Conservation (phyloP, 2,888 invertebrate species). For the Cenopis cana region DNA sequence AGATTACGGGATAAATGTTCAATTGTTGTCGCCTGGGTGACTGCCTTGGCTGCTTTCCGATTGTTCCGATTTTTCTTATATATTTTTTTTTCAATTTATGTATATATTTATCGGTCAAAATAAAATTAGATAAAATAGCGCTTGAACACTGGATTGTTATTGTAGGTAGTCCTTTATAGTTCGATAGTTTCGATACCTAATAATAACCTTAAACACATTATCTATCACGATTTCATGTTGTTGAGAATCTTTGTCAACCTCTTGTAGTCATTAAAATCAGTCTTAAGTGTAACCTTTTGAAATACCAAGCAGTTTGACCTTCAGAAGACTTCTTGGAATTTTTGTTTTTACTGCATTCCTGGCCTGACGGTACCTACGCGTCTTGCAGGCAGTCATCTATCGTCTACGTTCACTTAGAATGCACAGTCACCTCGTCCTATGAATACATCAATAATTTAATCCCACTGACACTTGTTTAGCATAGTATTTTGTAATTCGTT, state of each 20-base stretch:
- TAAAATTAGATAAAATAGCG: background rate
- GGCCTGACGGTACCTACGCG: conserved; percentile 35
- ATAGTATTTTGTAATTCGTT: conserved; percentile 52
- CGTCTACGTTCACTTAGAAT: conserved; percentile 49
- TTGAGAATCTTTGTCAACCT: background rate
- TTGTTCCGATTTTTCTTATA: background rate
- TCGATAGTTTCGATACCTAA: too few relatives aligned
- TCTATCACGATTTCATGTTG: background rate
- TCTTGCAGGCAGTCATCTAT: conserved; percentile 36
- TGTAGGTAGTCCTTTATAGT: too few relatives aligned
- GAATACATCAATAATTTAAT: conserved; percentile 57
- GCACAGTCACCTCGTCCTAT: conserved; percentile 51
- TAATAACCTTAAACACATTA: too few relatives aligned
- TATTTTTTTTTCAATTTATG: too few relatives aligned
- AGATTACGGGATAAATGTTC: background rate
- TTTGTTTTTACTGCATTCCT: conserved; percentile 28
- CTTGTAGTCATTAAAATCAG: background rate
- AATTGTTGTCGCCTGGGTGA: background rate
- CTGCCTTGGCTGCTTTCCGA: too few relatives aligned
- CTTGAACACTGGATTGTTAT: too few relatives aligned
- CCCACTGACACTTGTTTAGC: conserved; percentile 49
- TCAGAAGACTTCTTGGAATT: conserved; percentile 9
- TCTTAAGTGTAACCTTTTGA: conserved; percentile 2
- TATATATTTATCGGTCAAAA: background rate
- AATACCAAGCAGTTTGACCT: conserved; percentile 21